These are phyloP conservation scores for Drosophila diplacantha DNA, from an alignment of 2,888 invertebrate genomes.

Conservation along the genomic window DNA sequence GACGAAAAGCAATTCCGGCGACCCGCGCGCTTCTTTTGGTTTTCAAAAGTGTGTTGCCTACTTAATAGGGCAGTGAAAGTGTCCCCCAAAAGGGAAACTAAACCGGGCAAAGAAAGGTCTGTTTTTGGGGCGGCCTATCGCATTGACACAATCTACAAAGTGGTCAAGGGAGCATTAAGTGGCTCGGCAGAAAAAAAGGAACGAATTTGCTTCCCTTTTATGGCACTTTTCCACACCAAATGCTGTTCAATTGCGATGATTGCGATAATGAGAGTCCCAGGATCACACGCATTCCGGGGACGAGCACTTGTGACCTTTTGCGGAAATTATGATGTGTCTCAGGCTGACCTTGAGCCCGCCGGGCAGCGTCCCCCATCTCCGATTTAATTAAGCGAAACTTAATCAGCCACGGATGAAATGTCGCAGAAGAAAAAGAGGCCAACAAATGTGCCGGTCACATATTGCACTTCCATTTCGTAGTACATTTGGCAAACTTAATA, in stretches of 20 bases:
- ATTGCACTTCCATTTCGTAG: conserved; percentile 38
- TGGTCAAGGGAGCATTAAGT: conserved; percentile 58
- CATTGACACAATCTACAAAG: conserved; percentile 62
- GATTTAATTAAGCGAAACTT: conserved; percentile 40
- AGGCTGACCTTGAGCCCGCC: conserved; percentile 29
- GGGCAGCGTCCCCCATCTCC: conserved; percentile 12
- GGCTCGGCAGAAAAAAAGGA: conserved; percentile 41
- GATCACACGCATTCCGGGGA: conserved; percentile 39
- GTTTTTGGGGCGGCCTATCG: conserved; percentile 49
- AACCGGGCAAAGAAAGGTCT: conserved; percentile 37
- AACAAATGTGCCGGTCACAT: conserved; percentile 36
- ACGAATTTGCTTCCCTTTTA: conserved; percentile 54
- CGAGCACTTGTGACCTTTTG: conserved; percentile 48
- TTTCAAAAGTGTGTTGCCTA: conserved; percentile 51
- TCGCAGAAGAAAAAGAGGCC: conserved; percentile 20
- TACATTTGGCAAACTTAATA: conserved; percentile 24
- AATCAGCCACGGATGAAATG: conserved; percentile 40
- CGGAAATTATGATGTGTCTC: conserved; percentile 65
- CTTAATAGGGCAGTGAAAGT: conserved; percentile 38
- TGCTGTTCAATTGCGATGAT: conserved; percentile 65
- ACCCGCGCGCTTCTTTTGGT: conserved; percentile 37
- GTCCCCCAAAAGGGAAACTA: conserved; percentile 20
- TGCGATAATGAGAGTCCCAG: conserved; percentile 62
- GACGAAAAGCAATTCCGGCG: background rate
- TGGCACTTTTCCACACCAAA: conserved; percentile 65